Evolutionary conservation across 37 sponge, comb jelly and placozoan species (phyloP).

Genomic region (Bolinopsis microptera): DNA sequence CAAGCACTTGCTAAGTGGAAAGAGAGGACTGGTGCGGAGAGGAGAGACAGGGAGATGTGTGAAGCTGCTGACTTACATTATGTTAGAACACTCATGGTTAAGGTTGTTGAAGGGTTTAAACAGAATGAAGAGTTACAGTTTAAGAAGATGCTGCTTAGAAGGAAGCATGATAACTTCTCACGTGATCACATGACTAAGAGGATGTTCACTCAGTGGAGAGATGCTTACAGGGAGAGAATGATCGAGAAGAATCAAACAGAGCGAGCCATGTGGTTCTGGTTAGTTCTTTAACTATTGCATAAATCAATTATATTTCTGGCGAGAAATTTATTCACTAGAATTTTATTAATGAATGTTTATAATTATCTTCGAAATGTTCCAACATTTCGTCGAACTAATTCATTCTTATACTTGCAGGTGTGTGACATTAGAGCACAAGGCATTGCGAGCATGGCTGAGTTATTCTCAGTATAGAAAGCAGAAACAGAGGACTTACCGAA

Average conservation of each 20-base stretch:
- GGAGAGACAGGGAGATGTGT: background rate
- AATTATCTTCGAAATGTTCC: too few species aligned
- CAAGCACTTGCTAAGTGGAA: background rate
- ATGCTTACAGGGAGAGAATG: background rate
- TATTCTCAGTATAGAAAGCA: constrained; percentile 16
- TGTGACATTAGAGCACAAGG: constrained; percentile 19
- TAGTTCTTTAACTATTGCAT: too few species aligned
- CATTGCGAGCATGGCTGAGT: constrained; percentile 8
- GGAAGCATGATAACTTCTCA: background rate
- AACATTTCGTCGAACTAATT: too few species aligned
- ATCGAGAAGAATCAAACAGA: constrained; percentile 9
- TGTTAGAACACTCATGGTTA: background rate
- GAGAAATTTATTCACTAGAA: too few species aligned
- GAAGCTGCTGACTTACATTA: background rate
- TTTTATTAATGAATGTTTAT: background rate
- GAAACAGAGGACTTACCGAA: background rate
- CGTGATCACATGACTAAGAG: background rate
- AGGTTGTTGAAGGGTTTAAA: background rate
- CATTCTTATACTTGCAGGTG: too few species aligned
- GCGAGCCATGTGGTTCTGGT: constrained; percentile 44
- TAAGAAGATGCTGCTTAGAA: constrained; percentile 22
- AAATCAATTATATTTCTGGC: too few species aligned
- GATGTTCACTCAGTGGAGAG: background rate
- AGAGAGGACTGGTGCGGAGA: background rate
- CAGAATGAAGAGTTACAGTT: constrained; percentile 4